Percentiles rank a stretch among this genome's conserved stretches.
phyloP scores from a whole-genome alignment of 2,888 invertebrate genomes.

The Hylaea fasciaria region DNA sequence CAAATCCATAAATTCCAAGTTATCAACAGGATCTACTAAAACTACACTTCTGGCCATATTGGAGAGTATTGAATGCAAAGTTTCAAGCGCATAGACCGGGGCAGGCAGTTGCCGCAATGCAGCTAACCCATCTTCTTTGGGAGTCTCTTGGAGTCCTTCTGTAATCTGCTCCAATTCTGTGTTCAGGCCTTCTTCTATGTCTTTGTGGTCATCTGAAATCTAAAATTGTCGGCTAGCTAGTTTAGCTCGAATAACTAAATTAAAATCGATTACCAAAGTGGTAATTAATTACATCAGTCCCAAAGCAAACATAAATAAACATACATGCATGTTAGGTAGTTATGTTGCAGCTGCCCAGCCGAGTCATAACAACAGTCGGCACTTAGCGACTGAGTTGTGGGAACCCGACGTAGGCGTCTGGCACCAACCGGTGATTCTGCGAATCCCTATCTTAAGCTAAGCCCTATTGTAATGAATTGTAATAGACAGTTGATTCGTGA shows the following conservation, averaged over 20 bases:
- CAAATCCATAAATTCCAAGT: constrained; percentile 58
- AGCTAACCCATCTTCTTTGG: constrained; percentile 60
- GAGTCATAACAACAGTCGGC: too few species aligned
- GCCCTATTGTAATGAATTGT: too few species aligned
- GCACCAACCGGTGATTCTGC: too few species aligned
- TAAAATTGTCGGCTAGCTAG: constrained; percentile 37
- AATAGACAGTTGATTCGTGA: too few species aligned
- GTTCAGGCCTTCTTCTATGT: constrained; percentile 59
- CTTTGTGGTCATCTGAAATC: constrained; percentile 59
- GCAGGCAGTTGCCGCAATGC: constrained; percentile 71
- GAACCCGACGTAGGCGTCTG: too few species aligned
- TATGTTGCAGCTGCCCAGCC: too few species aligned
- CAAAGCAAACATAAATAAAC: background rate
- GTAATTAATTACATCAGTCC: background rate
- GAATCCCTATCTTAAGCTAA: too few species aligned
- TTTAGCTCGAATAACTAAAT: too few species aligned
- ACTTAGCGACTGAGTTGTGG: too few species aligned
- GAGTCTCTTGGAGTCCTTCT: constrained; percentile 29
- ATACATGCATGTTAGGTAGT: too few species aligned
- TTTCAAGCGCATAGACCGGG: constrained; percentile 72
- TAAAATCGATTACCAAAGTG: background rate
- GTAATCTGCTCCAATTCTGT: constrained; percentile 65
- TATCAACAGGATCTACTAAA: constrained; percentile 49
- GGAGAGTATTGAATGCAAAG: constrained; percentile 62
- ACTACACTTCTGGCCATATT: constrained; percentile 65